These are phyloP conservation scores for Venturia canescens DNA, from an alignment of 1,140 invertebrate species.

Conservation along the genomic window DNA sequence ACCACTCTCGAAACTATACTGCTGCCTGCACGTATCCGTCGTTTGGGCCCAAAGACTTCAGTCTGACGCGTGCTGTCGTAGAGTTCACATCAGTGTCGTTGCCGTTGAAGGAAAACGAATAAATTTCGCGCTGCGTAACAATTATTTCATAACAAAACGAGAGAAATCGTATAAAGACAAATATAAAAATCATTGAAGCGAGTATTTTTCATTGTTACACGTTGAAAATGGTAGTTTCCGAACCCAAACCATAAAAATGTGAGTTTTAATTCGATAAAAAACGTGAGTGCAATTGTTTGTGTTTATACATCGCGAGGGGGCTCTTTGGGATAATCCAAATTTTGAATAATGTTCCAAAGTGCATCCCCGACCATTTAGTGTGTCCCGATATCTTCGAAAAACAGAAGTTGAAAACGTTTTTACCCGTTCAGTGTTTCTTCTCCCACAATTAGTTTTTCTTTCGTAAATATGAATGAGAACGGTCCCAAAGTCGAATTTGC, in stretches of 20 bases:
- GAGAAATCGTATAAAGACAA: background rate
- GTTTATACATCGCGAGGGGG: too few relatives aligned
- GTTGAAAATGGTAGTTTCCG: background rate
- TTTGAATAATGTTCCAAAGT: too few relatives aligned
- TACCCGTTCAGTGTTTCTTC: background rate
- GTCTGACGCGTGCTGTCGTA: slow-evolving; percentile 59
- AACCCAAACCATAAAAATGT: background rate
- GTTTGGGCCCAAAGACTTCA: slow-evolving; percentile 48
- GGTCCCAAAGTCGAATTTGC: slow-evolving; percentile 69
- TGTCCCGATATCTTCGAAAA: background rate
- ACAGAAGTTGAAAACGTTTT: background rate
- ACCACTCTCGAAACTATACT: background rate
- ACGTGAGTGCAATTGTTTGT: background rate
- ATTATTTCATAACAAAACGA: background rate
- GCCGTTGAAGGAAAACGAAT: background rate
- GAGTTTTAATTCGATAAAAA: background rate
- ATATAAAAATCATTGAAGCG: too few relatives aligned
- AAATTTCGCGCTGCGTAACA: background rate
- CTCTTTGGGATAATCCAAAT: too few relatives aligned
- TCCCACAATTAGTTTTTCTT: background rate
- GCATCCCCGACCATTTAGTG: background rate
- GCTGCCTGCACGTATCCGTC: background rate
- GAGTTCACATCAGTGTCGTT: background rate
- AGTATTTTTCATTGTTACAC: too few relatives aligned
- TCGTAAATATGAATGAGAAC: slow-evolving; percentile 61